Evolutionary conservation across 2,113 vertebrate genomes (phyloP), one percentile per base, ranked within the genome.

Genomic region (Mystacornis crossleyi): DNA sequence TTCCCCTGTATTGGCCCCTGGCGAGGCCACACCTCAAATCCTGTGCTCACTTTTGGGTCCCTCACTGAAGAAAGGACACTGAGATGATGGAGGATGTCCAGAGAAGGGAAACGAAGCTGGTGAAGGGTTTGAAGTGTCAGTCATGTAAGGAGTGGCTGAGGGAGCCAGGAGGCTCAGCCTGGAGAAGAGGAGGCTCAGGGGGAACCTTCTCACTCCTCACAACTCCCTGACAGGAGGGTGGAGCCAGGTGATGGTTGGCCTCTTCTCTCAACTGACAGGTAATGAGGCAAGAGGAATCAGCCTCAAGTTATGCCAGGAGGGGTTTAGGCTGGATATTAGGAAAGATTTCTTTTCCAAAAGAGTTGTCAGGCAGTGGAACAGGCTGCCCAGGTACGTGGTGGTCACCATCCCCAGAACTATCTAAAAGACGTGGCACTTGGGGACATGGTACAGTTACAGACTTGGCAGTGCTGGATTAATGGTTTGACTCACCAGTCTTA

Each of bases 391-490:
- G 3, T 4, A 42, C 3, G 13, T 29, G n/a, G 15, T 70, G 50
- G 9, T 26, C 40, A 31, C 16, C 25, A n/a, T 54, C 7, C 31
- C 58, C 66, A 50, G 42, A 42, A 11, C 24, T 48, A 7, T 64
- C 50, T 25, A 15, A 71, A 34, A 25, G 20, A 40, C 1, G 5
- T 47, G 84, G 16, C 25, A 31, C 14, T 4, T 55, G 42, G 25
- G 34, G 31, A 55, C 18, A 4, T 26, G 11, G 42, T 25, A 14
- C 21, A 21, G 25, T 36, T 71, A 25, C 0, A 0, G 24, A 29
- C 9, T 31, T 10, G 8, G 25, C 50, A 65, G 42, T 34, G 25
- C 66, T 65, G 75, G 34, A 65, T 65, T 33, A 43, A 43, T 43
- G 36, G 14, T 21, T 72, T 42, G 31, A 31, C 31, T 57, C 34